Percentiles rank a stretch among this genome's conserved stretches.
These are phyloP conservation scores for Semnopithecus entellus DNA, from an alignment of 2,113 vertebrate genomes.

Conservation along the genomic window DNA sequence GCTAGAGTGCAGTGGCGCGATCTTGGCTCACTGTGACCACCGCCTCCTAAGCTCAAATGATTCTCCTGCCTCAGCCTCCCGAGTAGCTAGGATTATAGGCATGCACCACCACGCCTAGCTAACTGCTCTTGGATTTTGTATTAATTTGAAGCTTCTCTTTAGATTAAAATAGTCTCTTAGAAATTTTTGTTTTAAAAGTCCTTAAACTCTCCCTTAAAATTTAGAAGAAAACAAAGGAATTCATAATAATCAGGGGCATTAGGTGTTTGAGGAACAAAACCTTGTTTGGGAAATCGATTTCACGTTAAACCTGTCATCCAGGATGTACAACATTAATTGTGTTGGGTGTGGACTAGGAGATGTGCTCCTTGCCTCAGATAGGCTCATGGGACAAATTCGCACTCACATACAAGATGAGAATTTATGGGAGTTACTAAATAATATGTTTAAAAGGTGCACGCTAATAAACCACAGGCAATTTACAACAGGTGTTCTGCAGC, in stretches of 20 bases:
- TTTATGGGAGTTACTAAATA: neutral
- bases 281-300: neutral
- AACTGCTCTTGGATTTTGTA: neutral
- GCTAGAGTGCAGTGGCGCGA: too few species aligned
- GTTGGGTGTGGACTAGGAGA: neutral
- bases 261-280: constrained; percentile 4
- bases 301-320: neutral
- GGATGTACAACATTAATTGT: neutral
- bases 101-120: too few species aligned
- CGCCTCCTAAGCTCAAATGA: too few species aligned
- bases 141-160: constrained; percentile 36
- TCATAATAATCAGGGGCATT: neutral
- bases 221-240: neutral
- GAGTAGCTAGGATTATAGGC: too few species aligned
- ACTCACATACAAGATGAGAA: neutral
- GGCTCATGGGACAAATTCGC: neutral
- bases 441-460: neutral
- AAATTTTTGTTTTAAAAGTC: neutral
- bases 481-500: neutral
- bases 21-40: too few species aligned
- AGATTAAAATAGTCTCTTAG: neutral
- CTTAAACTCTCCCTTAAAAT: neutral
- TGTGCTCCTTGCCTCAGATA: neutral
- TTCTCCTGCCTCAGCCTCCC: too few species aligned
- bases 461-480: neutral